These are phyloP conservation scores for Kryptolebias marmoratus DNA, from an alignment of 2,113 vertebrate species.

Conservation along the genomic window DNA sequence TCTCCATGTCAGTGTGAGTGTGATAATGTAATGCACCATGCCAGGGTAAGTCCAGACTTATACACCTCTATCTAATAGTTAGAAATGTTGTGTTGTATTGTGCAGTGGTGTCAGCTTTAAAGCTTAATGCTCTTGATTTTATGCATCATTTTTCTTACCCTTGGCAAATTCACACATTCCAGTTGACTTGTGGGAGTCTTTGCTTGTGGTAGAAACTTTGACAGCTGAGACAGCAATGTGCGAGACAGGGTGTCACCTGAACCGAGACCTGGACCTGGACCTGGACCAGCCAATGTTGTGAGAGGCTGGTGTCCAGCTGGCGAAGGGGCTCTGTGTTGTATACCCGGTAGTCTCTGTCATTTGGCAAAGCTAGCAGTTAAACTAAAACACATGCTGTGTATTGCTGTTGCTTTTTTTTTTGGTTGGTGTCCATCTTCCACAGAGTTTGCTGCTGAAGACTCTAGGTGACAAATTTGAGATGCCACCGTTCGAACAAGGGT, in stretches of 20 bases:
- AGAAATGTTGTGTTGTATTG: not conserved
- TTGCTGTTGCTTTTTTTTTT: not conserved
- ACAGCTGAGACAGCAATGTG: slow-evolving; percentile 4
- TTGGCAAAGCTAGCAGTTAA: not conserved
- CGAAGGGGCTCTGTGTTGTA: not conserved
- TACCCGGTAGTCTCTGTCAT: slow-evolving; percentile 15
- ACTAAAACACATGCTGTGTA: slow-evolving; percentile 3
- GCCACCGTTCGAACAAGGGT: slow-evolving; percentile 15
- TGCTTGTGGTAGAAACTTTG: not conserved
- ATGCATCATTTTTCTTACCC: not conserved
- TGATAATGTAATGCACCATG: too few relatives aligned
- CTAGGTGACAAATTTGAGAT: slow-evolving; percentile 28
- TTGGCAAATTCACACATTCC: not conserved
- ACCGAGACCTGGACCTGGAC: slow-evolving; percentile 20
- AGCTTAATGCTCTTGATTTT: not conserved
- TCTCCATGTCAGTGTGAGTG: too few relatives aligned
- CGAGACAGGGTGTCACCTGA: slow-evolving; percentile 31
- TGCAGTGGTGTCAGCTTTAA: not conserved
- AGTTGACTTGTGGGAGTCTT: not conserved
- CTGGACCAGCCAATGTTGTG: slow-evolving; percentile 14
- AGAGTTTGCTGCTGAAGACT: not conserved
- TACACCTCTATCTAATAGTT: not conserved
- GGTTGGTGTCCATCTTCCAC: not conserved
- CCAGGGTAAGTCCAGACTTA: too few relatives aligned
- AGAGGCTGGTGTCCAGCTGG: slow-evolving; percentile 12